Evolutionary conservation across 30 jellyfish, hydroid and myxozoan species (phyloP).

Genomic region (Catostylus mosaicus): DNA sequence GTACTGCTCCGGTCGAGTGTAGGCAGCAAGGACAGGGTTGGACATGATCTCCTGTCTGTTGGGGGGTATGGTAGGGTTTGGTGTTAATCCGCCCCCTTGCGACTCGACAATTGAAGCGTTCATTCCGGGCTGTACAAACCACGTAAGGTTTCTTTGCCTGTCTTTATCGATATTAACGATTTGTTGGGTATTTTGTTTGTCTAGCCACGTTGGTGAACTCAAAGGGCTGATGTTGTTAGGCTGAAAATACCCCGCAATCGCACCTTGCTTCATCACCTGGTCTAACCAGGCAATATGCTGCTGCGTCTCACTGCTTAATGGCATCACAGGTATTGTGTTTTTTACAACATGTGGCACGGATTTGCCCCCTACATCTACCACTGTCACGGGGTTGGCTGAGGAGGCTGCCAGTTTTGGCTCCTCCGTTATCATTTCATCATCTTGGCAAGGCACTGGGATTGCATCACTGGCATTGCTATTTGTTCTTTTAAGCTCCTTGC

Average conservation of each 20-base stretch:
- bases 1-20: constrained; percentile 68
- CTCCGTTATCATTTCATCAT: constrained; percentile 18
- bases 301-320: constrained; percentile 48
- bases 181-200: constrained; percentile 20
- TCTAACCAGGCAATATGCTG: constrained; percentile 62
- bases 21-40: constrained; percentile 50
- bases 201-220: constrained; percentile 55
- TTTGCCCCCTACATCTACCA: constrained; percentile 48
- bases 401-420: neutral
- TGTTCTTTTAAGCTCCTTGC: neutral
- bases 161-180: constrained; percentile 28
- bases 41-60: constrained; percentile 41
- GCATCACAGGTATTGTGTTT: constrained; percentile 16
- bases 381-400: constrained; percentile 8
- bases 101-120: constrained; percentile 29
- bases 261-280: constrained; percentile 57
- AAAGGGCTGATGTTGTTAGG: constrained; percentile 18
- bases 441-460: constrained; percentile 22
- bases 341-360: constrained; percentile 17
- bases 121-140: constrained; percentile 59
- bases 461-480: neutral
- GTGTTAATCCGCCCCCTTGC: constrained; percentile 1
- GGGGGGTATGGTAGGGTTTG: constrained; percentile 1
- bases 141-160: constrained; percentile 22
- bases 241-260: constrained; percentile 46